A percentile compares a stretch with the other conserved stretches of the same genome.
These are phyloP conservation scores for Linyphia triangularis DNA, from an alignment of 2,888 invertebrate species.

Conservation along the genomic window DNA sequence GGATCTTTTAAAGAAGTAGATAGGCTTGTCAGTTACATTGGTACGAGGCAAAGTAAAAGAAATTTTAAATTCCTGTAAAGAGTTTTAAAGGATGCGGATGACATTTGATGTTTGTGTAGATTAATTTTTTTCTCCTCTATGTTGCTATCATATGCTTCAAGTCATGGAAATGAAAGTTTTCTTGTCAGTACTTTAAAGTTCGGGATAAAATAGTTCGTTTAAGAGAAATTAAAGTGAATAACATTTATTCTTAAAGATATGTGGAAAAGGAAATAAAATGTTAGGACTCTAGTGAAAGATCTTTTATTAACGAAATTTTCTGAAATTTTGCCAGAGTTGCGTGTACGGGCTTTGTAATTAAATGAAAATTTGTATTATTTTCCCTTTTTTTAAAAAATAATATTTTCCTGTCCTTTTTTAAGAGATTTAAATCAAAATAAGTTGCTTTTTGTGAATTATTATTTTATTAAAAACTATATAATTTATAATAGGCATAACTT, in stretches of 20 bases:
- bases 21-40: conserved; percentile 38
- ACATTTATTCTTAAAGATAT: too few relatives aligned
- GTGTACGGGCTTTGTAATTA: too few relatives aligned
- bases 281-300: not conserved
- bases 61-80: conserved; percentile 2
- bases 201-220: not conserved
- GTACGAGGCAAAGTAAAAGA: not conserved
- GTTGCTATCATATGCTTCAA: not conserved
- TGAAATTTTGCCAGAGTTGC: too few relatives aligned
- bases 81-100: conserved; percentile 27
- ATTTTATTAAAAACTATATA: too few relatives aligned
- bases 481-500: too few relatives aligned
- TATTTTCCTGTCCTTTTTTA: too few relatives aligned
- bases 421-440: too few relatives aligned
- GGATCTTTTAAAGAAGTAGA: not conserved
- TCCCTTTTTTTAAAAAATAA: too few relatives aligned
- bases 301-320: not conserved
- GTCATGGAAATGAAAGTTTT: not conserved
- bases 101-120: conserved; percentile 35
- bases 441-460: too few relatives aligned
- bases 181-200: not conserved
- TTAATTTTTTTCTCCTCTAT: not conserved
- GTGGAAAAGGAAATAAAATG: not conserved
- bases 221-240: not conserved
- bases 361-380: too few relatives aligned